phyloP scores from a whole-genome alignment of 2,113 vertebrate genomes.

The Pygathrix nemaeus region DNA sequence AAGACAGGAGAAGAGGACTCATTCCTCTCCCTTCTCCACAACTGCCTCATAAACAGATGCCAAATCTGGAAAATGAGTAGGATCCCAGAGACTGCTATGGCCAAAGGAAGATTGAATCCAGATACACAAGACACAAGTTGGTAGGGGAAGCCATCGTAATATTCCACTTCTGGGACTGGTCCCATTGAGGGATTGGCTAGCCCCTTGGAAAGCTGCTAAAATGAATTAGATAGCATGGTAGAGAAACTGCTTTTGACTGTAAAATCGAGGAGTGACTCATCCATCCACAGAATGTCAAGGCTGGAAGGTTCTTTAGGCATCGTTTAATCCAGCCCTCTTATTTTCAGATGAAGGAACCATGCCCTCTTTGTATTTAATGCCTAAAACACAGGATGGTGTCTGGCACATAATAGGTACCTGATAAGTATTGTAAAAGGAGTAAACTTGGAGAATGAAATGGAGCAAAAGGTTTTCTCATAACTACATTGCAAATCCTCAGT shows the following conservation, averaged over 20 bases:
- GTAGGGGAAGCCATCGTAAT: conserved; percentile 36
- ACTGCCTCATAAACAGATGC: conserved; percentile 32
- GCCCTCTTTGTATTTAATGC: conserved; percentile 2
- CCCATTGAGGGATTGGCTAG: conserved; percentile 49
- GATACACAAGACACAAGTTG: conserved; percentile 12
- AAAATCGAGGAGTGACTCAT: conserved; percentile 51
- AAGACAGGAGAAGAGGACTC: neutral
- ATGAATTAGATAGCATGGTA: conserved; percentile 49
- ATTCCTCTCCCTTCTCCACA: neutral
- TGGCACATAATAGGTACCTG: neutral
- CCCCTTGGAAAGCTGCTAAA: conserved; percentile 61
- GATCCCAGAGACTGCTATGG: conserved; percentile 15
- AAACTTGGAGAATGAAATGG: neutral
- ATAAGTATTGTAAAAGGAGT: neutral
- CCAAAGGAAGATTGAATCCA: conserved; percentile 70
- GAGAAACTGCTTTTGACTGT: conserved; percentile 60
- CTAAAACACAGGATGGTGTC: neutral
- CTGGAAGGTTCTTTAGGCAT: conserved; percentile 30
- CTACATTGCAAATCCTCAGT: neutral
- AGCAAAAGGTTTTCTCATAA: neutral
- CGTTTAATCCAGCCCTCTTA: neutral
- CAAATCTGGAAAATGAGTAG: conserved; percentile 58
- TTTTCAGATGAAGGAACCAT: neutral
- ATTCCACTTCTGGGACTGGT: conserved; percentile 33
- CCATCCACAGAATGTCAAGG: neutral